Evolutionary conservation across 2,888 invertebrate species (phyloP), one percentile per base, ranked within the genome.

Genomic region (Abrostola triplasia): DNA sequence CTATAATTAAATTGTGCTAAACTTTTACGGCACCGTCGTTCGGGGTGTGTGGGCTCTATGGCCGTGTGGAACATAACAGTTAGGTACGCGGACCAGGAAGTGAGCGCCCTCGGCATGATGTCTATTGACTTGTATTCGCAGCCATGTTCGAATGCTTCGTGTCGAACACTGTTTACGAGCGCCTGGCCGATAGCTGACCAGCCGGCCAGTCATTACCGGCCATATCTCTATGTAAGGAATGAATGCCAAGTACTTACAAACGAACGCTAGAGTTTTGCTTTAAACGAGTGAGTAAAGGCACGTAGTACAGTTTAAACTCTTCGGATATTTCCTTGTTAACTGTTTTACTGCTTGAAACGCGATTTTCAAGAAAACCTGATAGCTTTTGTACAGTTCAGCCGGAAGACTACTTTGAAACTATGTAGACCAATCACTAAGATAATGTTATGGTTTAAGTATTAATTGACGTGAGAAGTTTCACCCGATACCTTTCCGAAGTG

Each of bases 211-310:
- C 93, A 92, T 93, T 93, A 92, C 89, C 86, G 85, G 84, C 90
- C 90, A 93, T 93, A 93, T 92, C 92, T 92, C 91, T 92, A 86
- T 89, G 91, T 88, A 85, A 77, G 88, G 89, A 90, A 92, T 92
- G 93, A 92, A 92, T 92, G 90, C 91, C 87, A 88, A 90, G 88
- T 87, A 88, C 88, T 90, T 86, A 89, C 91, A 88, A 87, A 88
- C 88, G 79, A 88, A 89, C 87, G 84, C 87, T 86, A 85, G 85
- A 86, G 83, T 84, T 87, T 80, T 85, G 86, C 85, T 89, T 86
- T 86, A 88, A 92, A 90, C 87, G 88, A 88, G 85, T 89, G 76
- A 81, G 84, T 83, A 74, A 73, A 86, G 86, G 91, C 92, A 92
- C 92, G 92, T 91, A 90, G 87, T 81, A 85, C 83, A 57, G 66